Percentiles rank a stretch among this genome's conserved stretches.
phyloP scores from a whole-genome alignment of 53 echinoderm and acorn worm species.

The Glandiceps talaboti region DNA sequence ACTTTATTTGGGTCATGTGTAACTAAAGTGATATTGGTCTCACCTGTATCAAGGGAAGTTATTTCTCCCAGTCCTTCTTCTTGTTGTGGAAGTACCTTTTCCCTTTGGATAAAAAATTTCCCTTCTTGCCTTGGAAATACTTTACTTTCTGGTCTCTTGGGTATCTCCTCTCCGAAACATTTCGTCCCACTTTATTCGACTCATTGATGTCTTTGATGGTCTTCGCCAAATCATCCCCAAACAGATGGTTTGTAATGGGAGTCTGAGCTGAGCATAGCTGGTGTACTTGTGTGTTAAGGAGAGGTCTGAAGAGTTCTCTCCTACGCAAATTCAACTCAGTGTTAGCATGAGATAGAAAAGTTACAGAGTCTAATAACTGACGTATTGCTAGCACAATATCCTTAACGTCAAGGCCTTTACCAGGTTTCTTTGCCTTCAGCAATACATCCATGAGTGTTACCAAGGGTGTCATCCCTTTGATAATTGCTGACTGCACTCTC shows the following conservation, averaged over 20 bases:
- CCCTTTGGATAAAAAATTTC: too few relatives aligned
- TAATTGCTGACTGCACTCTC: neutral
- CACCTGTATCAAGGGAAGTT: too few relatives aligned
- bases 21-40: too few relatives aligned
- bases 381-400: too few relatives aligned
- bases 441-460: neutral
- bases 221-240: constrained; percentile 28
- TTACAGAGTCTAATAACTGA: constrained; percentile 7
- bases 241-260: constrained; percentile 13
- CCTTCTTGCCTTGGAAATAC: too few relatives aligned
- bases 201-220: constrained; percentile 22
- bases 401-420: neutral
- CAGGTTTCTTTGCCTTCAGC: too few relatives aligned
- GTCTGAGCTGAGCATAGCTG: constrained; percentile 18
- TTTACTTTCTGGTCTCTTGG: too few relatives aligned
- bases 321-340: constrained; percentile 18
- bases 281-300: constrained; percentile 7
- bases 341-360: constrained; percentile 7
- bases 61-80: too few relatives aligned
- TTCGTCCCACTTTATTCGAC: constrained; percentile 16
- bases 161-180: too few relatives aligned
- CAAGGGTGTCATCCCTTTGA: neutral
- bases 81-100: too few relatives aligned
- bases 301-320: constrained; percentile 27
- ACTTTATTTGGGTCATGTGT: too few relatives aligned